These are phyloP conservation scores for Leptobrachium leishanense DNA, from an alignment of 2,113 vertebrate species.

Conservation along the genomic window DNA sequence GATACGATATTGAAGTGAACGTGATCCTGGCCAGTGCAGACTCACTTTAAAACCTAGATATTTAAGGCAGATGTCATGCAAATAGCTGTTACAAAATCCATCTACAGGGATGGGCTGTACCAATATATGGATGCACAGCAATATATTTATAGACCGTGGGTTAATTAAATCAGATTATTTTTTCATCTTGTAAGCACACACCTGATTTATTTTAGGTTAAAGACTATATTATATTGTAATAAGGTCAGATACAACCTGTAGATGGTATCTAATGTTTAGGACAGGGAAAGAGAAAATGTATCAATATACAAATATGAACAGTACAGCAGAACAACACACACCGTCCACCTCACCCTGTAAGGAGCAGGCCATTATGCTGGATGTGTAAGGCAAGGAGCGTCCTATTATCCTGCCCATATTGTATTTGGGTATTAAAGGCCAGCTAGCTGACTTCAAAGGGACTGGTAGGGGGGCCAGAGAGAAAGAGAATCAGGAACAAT, in stretches of 20 bases:
- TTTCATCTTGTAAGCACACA: neutral
- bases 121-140: no score
- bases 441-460: slow-evolving; percentile 87
- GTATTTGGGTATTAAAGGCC: slow-evolving; percentile 79
- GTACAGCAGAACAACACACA: neutral
- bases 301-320: neutral
- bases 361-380: slow-evolving; percentile 58
- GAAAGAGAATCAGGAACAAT: slow-evolving; percentile 82
- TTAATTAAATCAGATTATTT: no score
- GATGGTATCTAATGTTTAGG: no score
- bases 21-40: no score
- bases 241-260: no score
- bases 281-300: neutral
- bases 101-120: no score
- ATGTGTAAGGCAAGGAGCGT: slow-evolving; percentile 69
- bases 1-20: no score
- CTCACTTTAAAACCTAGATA: no score
- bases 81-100: no score
- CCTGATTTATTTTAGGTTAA: neutral
- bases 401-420: slow-evolving; percentile 71
- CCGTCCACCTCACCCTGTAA: slow-evolving; percentile 24
- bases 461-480: slow-evolving; percentile 67
- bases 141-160: no score
- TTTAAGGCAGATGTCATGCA: no score
- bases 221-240: neutral